Base-by-base conservation (phyloP, 1,140 invertebrate genomes). In the Drosophila equinoxialis region DNA sequence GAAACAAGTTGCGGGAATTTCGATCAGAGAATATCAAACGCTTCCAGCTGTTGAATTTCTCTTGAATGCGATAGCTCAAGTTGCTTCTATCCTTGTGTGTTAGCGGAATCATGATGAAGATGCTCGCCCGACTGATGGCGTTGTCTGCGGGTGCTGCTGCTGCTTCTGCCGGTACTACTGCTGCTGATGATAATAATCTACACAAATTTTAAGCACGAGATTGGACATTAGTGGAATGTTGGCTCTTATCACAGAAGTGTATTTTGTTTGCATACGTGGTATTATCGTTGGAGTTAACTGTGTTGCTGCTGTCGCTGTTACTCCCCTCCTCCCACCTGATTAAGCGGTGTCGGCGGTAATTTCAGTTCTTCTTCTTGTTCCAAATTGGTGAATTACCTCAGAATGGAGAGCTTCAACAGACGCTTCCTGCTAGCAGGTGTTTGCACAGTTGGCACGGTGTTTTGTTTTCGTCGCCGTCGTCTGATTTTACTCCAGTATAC, bases 1-100 rank as follows among this genome's bases (percentile, higher is more conserved):
- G 93, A 92, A 99, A 98, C 72, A 99, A 93, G 93, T 99, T 99
- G 81, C 97, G 95, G 3, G 97, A 98, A 92, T 97, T 98, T 90
- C 95, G 95, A 92, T 99, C 98, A 2, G 97, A 96, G 91, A 98
- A 97, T 77, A 99, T 97, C 20, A 98, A 93, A 75, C 98, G 94
- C n/a, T 96, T 94, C 95, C 95, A 96, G 74, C 95, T 95, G 74
- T 94, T 92, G 0, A 97, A 78, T 85, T 95, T 96, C 79, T 97
- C 96, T 77, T 94, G 94, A 42, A 96, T 92, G 35, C 95, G 93
- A 67, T 94, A 94, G 14, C 94, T 90, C 42, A 95, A 91, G 63
- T 94, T 94, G 41, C 94, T 93, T n/a, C 94, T 94, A 91, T 97
- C 96, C 91, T 95, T 96, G 91, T 97, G 96, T 58, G 95, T 95